These are phyloP conservation scores for Lepus townsendii DNA, from an alignment of 2,797 vertebrate genomes.

Conservation along the genomic window DNA sequence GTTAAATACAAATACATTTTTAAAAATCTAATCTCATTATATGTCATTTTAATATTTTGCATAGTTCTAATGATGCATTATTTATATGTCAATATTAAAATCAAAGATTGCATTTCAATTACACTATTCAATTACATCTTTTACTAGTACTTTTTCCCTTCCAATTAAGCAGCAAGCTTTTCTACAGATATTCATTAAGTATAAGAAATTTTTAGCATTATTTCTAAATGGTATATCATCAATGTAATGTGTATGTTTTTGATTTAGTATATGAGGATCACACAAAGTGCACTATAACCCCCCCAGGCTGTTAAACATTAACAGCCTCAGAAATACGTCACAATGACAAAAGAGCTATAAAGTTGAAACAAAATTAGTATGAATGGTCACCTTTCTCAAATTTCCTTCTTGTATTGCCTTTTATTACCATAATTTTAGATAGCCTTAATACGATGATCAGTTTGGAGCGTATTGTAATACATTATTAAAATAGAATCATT, in stretches of 20 bases:
- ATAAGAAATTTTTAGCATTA: slow-evolving; percentile 61
- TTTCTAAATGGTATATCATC: slow-evolving; percentile 81
- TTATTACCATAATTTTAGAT: slow-evolving; percentile 80
- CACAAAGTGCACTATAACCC: slow-evolving; percentile 85
- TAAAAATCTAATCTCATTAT: neutral
- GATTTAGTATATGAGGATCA: slow-evolving; percentile 84
- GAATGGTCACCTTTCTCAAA: slow-evolving; percentile 84
- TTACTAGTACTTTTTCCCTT: neutral
- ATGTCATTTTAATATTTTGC: neutral
- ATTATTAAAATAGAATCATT: slow-evolving; percentile 70
- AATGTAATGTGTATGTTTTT: slow-evolving; percentile 70
- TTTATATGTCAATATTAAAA: neutral
- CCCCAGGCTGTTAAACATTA: slow-evolving; percentile 85
- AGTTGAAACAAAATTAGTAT: slow-evolving; percentile 87
- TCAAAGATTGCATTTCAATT: slow-evolving; percentile 25
- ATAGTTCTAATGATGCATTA: neutral
- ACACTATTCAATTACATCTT: neutral
- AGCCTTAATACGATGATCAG: slow-evolving; percentile 62
- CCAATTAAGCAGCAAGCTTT: slow-evolving; percentile 16
- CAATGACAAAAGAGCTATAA: slow-evolving; percentile 86
- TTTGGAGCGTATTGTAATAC: slow-evolving; percentile 72
- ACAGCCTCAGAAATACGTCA: slow-evolving; percentile 87
- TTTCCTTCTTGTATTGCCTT: slow-evolving; percentile 82
- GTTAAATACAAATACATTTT: neutral
- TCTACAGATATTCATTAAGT: slow-evolving; percentile 65